Evolutionary conservation across 2,113 vertebrate species (phyloP).

Genomic region (Galemys pyrenaicus): DNA sequence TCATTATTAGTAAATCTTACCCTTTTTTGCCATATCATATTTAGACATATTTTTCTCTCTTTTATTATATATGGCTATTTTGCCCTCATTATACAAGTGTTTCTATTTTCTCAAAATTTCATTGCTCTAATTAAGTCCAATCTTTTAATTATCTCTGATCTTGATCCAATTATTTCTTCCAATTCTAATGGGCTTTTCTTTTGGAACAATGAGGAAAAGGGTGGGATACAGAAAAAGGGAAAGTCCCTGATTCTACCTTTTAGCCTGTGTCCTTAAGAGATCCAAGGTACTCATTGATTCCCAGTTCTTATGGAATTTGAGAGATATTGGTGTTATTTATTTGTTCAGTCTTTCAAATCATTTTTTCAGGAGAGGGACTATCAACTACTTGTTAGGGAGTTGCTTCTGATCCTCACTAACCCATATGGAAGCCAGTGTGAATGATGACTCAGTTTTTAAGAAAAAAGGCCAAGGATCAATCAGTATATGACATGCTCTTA

Average conservation of each 20-base stretch:
- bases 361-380: conserved; percentile 25
- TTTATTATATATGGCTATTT: not conserved
- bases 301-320: conserved; percentile 2
- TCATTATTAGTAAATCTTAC: not conserved
- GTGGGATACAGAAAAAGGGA: not conserved
- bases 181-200: not conserved
- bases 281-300: not conserved
- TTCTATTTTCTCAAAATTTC: conserved; percentile 15
- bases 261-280: conserved; percentile 4
- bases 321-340: not conserved
- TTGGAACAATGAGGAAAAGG: not conserved
- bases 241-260: not conserved
- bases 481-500: not conserved
- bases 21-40: not conserved
- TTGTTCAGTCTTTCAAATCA: conserved; percentile 7
- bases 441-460: not conserved
- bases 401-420: not conserved
- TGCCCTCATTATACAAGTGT: not conserved
- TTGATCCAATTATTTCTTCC: conserved; percentile 19
- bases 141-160: conserved; percentile 6
- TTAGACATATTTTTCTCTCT: not conserved
- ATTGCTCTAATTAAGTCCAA: conserved; percentile 8
- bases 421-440: not conserved
- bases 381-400: not conserved
- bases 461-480: not conserved